phyloP scores from a whole-genome alignment of 2,888 invertebrate genomes.

The Cerastis leucographa region DNA sequence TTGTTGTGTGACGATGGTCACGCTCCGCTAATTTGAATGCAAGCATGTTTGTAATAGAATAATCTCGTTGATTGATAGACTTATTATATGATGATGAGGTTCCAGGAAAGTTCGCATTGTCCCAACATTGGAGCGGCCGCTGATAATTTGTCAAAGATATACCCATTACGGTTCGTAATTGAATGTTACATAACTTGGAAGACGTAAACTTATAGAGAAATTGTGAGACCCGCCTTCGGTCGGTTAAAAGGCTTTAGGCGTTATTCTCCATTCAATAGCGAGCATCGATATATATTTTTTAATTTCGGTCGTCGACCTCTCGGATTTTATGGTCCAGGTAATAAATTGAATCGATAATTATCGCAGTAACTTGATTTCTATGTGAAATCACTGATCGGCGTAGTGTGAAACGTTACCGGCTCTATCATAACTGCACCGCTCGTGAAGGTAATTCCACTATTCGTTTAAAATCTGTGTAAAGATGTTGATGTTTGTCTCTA shows the following conservation, averaged over 20 bases:
- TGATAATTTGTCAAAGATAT: conserved; percentile 81
- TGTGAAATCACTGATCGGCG: conserved; percentile 81
- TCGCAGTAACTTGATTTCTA: conserved; percentile 81
- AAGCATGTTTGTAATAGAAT: conserved; percentile 82
- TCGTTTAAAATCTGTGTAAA: conserved; percentile 69
- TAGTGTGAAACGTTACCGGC: conserved; percentile 79
- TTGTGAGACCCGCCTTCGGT: conserved; percentile 83
- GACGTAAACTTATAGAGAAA: conserved; percentile 83
- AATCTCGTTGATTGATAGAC: conserved; percentile 86
- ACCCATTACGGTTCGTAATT: conserved; percentile 81
- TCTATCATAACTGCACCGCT: conserved; percentile 70
- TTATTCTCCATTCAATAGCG: conserved; percentile 84
- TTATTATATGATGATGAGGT: conserved; percentile 86
- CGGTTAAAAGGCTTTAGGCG: conserved; percentile 84
- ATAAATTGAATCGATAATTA: conserved; percentile 86
- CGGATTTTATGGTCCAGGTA: conserved; percentile 83
- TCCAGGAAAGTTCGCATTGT: conserved; percentile 82
- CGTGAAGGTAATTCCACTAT: conserved; percentile 72
- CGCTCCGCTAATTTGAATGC: conserved; percentile 84
- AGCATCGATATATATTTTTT: conserved; percentile 78
- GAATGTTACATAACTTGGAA: conserved; percentile 84
- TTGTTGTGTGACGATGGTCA: conserved; percentile 82
- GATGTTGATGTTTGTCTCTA: conserved; percentile 75
- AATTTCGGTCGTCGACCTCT: conserved; percentile 81
- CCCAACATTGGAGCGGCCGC: conserved; percentile 76